A percentile compares a stretch with the other conserved stretches of the same genome.
These are phyloP conservation scores for Sitobion miscanthi DNA, from an alignment of 1,140 invertebrate species.

Conservation along the genomic window DNA sequence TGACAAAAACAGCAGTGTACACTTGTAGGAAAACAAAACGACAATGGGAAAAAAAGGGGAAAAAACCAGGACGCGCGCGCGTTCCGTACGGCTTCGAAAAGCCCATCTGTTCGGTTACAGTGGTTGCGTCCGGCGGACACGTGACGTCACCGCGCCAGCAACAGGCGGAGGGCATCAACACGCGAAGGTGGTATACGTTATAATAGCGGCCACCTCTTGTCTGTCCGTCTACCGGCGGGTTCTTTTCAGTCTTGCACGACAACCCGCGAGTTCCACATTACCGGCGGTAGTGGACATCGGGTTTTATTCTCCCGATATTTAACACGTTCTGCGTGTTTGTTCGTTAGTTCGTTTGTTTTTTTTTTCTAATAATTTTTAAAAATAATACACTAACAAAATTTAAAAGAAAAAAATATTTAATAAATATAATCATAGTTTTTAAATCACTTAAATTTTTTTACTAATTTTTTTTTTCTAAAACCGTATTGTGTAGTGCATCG, in stretches of 20 bases:
- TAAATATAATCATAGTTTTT: background rate
- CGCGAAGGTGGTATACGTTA: slow-evolving; percentile 51
- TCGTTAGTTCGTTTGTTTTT: background rate
- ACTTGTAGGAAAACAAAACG: background rate
- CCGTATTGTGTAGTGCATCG: background rate
- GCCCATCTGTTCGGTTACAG: slow-evolving; percentile 54
- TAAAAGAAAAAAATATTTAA: slow-evolving; percentile 24
- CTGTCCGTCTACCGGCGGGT: slow-evolving; percentile 26
- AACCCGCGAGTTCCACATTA: slow-evolving; percentile 55
- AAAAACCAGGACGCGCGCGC: background rate
- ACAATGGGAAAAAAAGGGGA: background rate
- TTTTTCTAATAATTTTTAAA: slow-evolving; percentile 7
- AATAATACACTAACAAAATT: slow-evolving; percentile 24
- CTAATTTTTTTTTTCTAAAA: slow-evolving; percentile 24
- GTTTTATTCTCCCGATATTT: slow-evolving; percentile 23
- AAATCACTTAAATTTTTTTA: background rate
- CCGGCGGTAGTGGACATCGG: slow-evolving; percentile 47
- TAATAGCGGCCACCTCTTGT: slow-evolving; percentile 18
- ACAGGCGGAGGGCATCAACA: slow-evolving; percentile 55
- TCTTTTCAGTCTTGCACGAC: slow-evolving; percentile 57
- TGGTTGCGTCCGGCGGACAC: slow-evolving; percentile 49
- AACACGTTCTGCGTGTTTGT: background rate
- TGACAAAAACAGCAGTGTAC: background rate
- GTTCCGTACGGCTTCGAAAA: slow-evolving; percentile 6
- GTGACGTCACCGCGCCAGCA: slow-evolving; percentile 46